phyloP scores from a whole-genome alignment of 2,113 vertebrate genomes.

The cattle (Bos taurus) region DNA sequence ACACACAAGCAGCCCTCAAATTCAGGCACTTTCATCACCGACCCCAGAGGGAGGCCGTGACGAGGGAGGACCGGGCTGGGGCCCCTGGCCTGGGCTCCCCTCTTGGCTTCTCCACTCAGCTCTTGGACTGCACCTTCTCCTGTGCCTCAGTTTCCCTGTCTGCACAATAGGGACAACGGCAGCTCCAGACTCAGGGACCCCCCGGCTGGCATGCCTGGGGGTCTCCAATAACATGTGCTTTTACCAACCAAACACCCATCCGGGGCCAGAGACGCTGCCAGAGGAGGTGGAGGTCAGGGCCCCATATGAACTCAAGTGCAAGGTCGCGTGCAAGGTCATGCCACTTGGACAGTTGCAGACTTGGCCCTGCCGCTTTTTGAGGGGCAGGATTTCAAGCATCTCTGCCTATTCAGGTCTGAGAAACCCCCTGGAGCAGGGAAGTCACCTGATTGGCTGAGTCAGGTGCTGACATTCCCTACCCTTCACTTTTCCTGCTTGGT shows the following conservation, averaged over 20 bases:
- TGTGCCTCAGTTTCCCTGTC: background rate
- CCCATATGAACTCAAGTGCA: too few species aligned
- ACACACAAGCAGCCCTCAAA: background rate
- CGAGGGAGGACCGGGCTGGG: accelerated
- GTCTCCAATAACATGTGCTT: accelerated
- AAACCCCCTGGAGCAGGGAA: too few species aligned
- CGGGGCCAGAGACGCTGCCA: background rate
- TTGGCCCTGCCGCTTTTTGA: background rate
- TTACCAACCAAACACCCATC: accelerated
- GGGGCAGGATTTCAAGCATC: background rate
- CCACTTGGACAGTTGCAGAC: background rate
- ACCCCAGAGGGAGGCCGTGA: accelerated
- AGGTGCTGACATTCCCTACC: accelerated
- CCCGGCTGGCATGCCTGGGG: accelerated
- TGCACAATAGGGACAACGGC: background rate
- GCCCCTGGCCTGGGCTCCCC: accelerated
- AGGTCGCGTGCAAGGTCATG: background rate
- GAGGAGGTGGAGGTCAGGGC: background rate
- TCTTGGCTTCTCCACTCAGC: background rate
- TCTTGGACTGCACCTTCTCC: background rate
- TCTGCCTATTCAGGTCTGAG: background rate
- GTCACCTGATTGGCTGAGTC: too few species aligned
- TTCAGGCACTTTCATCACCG: accelerated
- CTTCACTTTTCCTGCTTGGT: background rate
- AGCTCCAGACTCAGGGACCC: background rate